Conservation (phyloP, 2,888 invertebrate species). For the Caenorhabditis japonica region DNA sequence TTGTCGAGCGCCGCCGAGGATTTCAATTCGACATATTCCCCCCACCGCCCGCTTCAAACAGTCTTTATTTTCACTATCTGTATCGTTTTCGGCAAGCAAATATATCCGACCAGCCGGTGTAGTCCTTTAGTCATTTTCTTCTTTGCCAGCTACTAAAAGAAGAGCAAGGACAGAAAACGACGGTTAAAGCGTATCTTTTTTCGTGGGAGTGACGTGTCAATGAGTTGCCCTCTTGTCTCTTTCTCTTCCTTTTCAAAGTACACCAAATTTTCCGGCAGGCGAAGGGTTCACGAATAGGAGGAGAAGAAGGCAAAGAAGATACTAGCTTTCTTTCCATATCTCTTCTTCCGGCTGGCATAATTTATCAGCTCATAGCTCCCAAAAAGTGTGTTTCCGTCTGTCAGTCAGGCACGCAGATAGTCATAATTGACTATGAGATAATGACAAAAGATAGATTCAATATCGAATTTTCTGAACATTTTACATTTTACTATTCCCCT, state of each 20-base stretch:
- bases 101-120: conserved; percentile 32
- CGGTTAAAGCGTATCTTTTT: conserved; percentile 33
- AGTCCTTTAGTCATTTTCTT: conserved; percentile 27
- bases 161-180: conserved; percentile 15
- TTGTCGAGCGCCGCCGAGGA: conserved; percentile 35
- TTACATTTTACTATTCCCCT: neutral
- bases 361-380: conserved; percentile 17
- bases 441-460: no score
- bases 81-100: conserved; percentile 52
- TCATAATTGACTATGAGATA: no score
- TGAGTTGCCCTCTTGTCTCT: neutral
- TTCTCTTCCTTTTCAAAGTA: conserved; percentile 36
- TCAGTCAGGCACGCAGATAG: no score
- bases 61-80: conserved; percentile 16
- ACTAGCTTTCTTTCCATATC: conserved; percentile 3
- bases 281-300: conserved; percentile 26
- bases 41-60: neutral
- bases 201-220: conserved; percentile 36
- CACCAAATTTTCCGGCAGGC: conserved; percentile 9
- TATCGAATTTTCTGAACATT: conserved; percentile 40
- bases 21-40: conserved; percentile 24
- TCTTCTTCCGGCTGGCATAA: neutral
- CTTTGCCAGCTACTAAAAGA: conserved; percentile 34
- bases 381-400: no score
- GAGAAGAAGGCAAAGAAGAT: conserved; percentile 1